Percentiles rank a stretch among this genome's conserved stretches.
Evolutionary conservation across 2,888 invertebrate species (phyloP).

Genomic region (Caenorhabditis uteleia): DNA sequence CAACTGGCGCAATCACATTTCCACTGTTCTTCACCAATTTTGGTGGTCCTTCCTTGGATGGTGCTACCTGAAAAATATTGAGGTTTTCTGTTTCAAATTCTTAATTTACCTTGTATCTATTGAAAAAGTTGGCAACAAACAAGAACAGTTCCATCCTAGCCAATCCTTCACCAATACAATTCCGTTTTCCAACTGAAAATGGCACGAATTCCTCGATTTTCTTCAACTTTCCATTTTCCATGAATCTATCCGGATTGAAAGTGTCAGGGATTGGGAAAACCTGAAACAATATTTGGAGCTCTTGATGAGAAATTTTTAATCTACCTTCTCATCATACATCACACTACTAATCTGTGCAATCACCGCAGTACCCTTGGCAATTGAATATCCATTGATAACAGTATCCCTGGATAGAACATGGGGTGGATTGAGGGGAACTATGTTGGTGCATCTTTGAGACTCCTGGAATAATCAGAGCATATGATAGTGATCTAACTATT

Average conservation of each 20-base stretch:
- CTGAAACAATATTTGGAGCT: constrained; percentile 14
- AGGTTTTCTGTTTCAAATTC: background rate
- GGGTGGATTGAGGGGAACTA: constrained; percentile 35
- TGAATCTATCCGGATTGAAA: constrained; percentile 59
- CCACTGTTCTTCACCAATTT: constrained; percentile 11
- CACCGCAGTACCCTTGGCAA: constrained; percentile 36
- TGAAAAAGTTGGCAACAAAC: constrained; percentile 33
- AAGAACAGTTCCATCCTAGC: constrained; percentile 36
- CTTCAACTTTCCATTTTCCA: constrained; percentile 50
- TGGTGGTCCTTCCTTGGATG: constrained; percentile 5
- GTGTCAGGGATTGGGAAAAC: constrained; percentile 50
- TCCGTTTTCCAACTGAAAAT: constrained; percentile 52
- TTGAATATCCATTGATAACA: constrained; percentile 15
- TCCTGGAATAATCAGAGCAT: constrained; percentile 7
- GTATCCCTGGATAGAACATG: constrained; percentile 29
- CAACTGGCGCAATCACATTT: constrained; percentile 2
- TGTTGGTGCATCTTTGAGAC: constrained; percentile 32
- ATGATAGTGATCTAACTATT: background rate
- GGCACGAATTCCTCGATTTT: constrained; percentile 48
- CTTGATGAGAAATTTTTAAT: too few relatives aligned
- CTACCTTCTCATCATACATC: constrained; percentile 38
- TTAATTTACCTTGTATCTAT: constrained; percentile 21
- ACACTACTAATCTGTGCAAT: constrained; percentile 38
- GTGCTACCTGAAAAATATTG: constrained; percentile 8
- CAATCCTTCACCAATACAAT: constrained; percentile 31